Evolutionary conservation across 2,113 vertebrate species (phyloP), one percentile per base, ranked within the genome.

Genomic region (Mastomys natalensis): DNA sequence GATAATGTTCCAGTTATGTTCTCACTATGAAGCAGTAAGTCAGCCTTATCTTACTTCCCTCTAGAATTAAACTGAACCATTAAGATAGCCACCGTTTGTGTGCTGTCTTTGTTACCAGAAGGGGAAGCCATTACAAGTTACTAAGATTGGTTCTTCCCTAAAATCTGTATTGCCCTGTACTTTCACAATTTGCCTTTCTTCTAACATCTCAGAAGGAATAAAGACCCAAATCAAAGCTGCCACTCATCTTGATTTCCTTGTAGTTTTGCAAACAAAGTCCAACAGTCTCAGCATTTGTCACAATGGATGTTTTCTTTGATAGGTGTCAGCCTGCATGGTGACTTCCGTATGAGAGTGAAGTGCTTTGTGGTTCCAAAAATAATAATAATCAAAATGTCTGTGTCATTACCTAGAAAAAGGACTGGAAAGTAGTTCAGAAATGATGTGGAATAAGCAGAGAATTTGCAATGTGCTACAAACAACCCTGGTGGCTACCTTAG

Each of bases 181-280:
- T 82, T 91, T 85, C 55, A 87, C 29, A 90, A 9, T 87, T 93
- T 53, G 21, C 12, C 7, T 82, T 73, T 96, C 73, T 80, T 70
- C 26, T 21, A 77, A 89, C 43, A 10, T 90, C 62, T 66, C 58
- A 89, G 31, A 45, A 84, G 76, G 91, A 94, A 77, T n/a, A 55
- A 64, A 78, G 51, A 60, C n/a, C 68, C 90, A 60, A 73, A 13
- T 92, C 31, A 0, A 15, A 31, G 19, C 53, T 45, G 19, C 55
- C 31, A 16, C n/a, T 87, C 37, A 64, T 34, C 53, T 55, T 95
- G 13, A 62, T 84, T 80, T 17, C 24, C 84, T 74, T 86, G 16
- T 22, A 31, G 40, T 53, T 37, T 77, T 48, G 1, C 3, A 11
- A 11, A 53, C n/a, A 24, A 48, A 31, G 17, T 15, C 58, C 26